Percentiles rank a stretch among this genome's conserved stretches.
Conservation (phyloP, 1,140 invertebrate genomes). For the Cydia amplana region DNA sequence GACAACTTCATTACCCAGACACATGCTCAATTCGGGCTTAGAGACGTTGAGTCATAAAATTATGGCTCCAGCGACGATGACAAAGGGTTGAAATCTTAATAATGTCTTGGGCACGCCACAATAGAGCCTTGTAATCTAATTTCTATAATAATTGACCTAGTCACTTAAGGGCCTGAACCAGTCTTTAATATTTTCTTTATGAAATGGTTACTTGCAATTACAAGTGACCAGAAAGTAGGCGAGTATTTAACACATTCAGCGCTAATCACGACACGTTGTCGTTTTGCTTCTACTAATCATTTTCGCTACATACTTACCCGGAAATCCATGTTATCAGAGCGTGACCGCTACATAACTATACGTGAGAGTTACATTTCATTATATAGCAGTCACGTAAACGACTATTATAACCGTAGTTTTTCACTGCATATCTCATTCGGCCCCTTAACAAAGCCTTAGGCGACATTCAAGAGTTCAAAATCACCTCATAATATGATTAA, state of each 20-base stretch:
- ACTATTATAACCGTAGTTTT: background rate
- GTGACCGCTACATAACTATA: too few relatives aligned
- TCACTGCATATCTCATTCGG: background rate
- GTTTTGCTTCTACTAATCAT: too few relatives aligned
- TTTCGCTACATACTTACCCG: too few relatives aligned
- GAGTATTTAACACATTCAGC: too few relatives aligned
- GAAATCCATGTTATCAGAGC: too few relatives aligned
- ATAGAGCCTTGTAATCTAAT: background rate
- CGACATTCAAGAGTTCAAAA: background rate
- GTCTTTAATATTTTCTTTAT: background rate
- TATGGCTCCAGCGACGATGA: background rate
- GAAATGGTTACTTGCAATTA: background rate
- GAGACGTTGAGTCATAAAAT: background rate
- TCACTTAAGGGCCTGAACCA: background rate
- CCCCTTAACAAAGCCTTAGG: conserved; percentile 7
- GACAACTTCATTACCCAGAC: too few relatives aligned
- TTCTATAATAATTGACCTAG: conserved; percentile 1
- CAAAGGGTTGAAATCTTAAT: background rate
- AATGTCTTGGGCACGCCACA: background rate
- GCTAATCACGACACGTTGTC: too few relatives aligned
- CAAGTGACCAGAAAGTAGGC: too few relatives aligned
- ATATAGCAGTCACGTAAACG: too few relatives aligned
- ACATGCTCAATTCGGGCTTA: too few relatives aligned
- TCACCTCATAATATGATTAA: conserved; percentile 1
- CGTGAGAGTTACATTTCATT: too few relatives aligned